phyloP scores from a whole-genome alignment of 2,888 invertebrate genomes.

The Neoitamus cyanurus region DNA sequence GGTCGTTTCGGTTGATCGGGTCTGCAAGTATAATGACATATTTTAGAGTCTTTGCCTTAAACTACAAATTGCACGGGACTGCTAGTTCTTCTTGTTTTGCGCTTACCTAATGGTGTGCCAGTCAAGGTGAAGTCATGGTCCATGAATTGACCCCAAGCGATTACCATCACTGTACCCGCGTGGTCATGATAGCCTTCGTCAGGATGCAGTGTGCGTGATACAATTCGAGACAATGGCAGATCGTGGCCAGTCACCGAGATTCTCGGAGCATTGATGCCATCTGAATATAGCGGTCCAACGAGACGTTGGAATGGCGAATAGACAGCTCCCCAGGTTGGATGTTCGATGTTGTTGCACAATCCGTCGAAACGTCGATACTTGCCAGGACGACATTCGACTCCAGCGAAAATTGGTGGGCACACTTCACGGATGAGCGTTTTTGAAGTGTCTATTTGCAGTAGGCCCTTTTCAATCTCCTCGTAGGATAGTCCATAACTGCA shows the following conservation, averaged over 20 bases:
- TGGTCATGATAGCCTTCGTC: slow-evolving; percentile 94
- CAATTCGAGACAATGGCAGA: slow-evolving; percentile 83
- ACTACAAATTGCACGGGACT: too few species aligned
- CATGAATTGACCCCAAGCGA: slow-evolving; percentile 94
- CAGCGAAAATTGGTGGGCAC: slow-evolving; percentile 87
- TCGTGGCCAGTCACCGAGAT: slow-evolving; percentile 81
- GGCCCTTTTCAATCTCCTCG: slow-evolving; percentile 87
- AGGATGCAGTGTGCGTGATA: slow-evolving; percentile 91
- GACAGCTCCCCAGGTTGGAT: slow-evolving; percentile 90
- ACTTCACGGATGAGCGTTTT: slow-evolving; percentile 87
- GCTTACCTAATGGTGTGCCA: slow-evolving; percentile 84
- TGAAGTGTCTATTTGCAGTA: slow-evolving; percentile 88
- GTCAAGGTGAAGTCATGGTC: slow-evolving; percentile 93
- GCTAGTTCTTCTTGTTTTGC: background rate
- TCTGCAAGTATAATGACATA: slow-evolving; percentile 68
- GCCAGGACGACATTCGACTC: slow-evolving; percentile 88
- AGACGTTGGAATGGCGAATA: slow-evolving; percentile 87
- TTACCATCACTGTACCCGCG: slow-evolving; percentile 90
- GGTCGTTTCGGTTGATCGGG: slow-evolving; percentile 86
- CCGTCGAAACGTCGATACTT: slow-evolving; percentile 90
- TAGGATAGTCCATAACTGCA: slow-evolving; percentile 83
- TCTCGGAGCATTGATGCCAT: slow-evolving; percentile 86
- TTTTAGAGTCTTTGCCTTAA: background rate
- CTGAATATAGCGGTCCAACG: slow-evolving; percentile 81
- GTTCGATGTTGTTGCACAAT: slow-evolving; percentile 87